Conservation (phyloP, 2,113 vertebrate species). For the Nibea coibor region DNA sequence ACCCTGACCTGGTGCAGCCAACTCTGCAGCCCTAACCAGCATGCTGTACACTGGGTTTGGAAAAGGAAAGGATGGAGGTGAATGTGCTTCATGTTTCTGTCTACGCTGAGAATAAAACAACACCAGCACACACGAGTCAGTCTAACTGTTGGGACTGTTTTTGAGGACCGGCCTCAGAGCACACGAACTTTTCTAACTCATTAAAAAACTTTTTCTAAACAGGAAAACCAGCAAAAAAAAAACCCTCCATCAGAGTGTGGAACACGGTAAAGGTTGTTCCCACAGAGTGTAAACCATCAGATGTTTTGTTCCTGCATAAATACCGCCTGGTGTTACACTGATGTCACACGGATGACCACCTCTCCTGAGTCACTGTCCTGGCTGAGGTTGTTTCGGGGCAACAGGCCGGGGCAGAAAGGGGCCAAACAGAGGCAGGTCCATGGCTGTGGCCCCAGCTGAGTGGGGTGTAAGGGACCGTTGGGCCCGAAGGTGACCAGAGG, state of each 20-base stretch:
- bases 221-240: not conserved
- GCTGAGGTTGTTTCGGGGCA: conserved; percentile 81
- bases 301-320: conserved; percentile 23
- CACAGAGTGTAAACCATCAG: not conserved
- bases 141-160: not conserved
- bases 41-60: not conserved
- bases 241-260: not conserved
- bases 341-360: conserved; percentile 94
- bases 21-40: not conserved
- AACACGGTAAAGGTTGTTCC: not conserved
- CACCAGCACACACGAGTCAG: not conserved
- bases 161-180: conserved; percentile 67
- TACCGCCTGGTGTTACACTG: conserved; percentile 81
- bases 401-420: conserved; percentile 83
- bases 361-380: conserved; percentile 89
- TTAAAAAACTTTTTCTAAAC: not conserved
- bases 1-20: not conserved
- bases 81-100: not conserved
- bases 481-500: conserved; percentile 88
- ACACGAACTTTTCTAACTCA: not conserved
- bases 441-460: conserved; percentile 86
- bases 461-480: conserved; percentile 86
- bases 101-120: not conserved
- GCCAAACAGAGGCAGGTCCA: conserved; percentile 88
- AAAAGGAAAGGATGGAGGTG: not conserved